phyloP scores from a whole-genome alignment of 2,113 vertebrate species.

The Lates calcarifer region DNA sequence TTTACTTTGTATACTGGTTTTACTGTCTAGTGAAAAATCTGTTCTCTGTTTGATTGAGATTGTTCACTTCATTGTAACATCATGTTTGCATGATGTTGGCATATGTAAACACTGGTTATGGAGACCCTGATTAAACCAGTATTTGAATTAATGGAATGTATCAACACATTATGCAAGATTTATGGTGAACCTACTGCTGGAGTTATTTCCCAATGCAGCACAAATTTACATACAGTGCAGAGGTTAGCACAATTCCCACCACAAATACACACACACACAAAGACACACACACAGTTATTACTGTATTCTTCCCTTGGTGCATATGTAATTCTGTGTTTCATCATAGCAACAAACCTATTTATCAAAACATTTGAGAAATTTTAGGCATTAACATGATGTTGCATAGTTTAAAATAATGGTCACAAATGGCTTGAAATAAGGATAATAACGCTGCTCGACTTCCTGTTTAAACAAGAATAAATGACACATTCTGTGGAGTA shows the following conservation, averaged over 20 bases:
- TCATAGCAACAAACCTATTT: conserved; percentile 17
- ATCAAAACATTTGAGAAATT: conserved; percentile 31
- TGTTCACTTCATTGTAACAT: background rate
- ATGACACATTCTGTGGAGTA: conserved; percentile 6
- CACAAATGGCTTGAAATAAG: conserved; percentile 30
- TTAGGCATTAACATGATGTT: conserved; percentile 8
- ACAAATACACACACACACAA: background rate
- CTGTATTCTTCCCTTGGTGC: background rate
- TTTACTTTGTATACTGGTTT: background rate
- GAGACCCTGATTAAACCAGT: conserved; percentile 14
- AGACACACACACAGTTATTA: background rate
- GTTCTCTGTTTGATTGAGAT: background rate
- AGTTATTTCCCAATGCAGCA: conserved; percentile 36
- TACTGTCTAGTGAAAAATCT: background rate
- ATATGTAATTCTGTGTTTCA: conserved; percentile 9
- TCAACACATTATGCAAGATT: conserved; percentile 34
- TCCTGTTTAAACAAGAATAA: conserved; percentile 38
- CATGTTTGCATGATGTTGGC: conserved; percentile 19
- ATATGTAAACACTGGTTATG: conserved; percentile 4
- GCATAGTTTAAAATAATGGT: conserved; percentile 34
- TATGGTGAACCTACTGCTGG: conserved; percentile 14
- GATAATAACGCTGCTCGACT: conserved; percentile 35
- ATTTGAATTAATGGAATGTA: conserved; percentile 48
- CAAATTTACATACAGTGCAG: conserved; percentile 33
- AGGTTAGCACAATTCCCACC: conserved; percentile 29